A percentile compares a stretch with the other conserved stretches of the same genome.
Conservation (phyloP, 2,888 invertebrate species). For the Iphiclides podalirius region DNA sequence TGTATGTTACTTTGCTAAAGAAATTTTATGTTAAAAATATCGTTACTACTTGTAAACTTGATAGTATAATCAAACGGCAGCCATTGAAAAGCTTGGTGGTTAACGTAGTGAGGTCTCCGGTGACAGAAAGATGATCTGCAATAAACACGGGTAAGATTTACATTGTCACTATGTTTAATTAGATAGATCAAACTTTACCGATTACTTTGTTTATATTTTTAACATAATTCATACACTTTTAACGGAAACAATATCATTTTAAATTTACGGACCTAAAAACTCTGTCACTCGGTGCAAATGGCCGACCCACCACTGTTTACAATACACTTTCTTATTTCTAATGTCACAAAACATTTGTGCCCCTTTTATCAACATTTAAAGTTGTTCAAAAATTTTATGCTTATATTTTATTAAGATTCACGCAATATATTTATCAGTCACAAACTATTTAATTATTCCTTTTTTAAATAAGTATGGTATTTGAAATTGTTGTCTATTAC, state of each 20-base stretch:
- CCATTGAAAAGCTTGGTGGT: conserved; percentile 75
- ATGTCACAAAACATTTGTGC: conserved; percentile 22
- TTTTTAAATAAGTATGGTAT: conserved; percentile 24
- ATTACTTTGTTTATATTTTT: conserved; percentile 70
- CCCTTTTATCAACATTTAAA: neutral
- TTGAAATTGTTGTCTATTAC: conserved; percentile 21
- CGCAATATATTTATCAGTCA: neutral
- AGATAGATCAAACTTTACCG: conserved; percentile 43
- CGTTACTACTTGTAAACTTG: conserved; percentile 52
- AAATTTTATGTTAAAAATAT: conserved; percentile 42
- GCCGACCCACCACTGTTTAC: conserved; percentile 85
- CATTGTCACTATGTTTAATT: conserved; percentile 61
- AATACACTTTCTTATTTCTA: conserved; percentile 66
- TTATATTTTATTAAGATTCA: conserved; percentile 42
- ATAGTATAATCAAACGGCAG: conserved; percentile 65
- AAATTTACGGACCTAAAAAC: conserved; percentile 80
- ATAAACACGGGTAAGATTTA: conserved; percentile 74
- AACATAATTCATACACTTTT: conserved; percentile 65
- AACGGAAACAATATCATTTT: conserved; percentile 58
- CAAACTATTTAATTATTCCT: neutral
- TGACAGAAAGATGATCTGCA: conserved; percentile 76
- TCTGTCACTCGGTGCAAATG: conserved; percentile 86
- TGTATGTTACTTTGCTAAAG: conserved; percentile 34
- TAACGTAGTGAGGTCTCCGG: conserved; percentile 73
- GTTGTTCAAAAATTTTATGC: conserved; percentile 15